These are phyloP conservation scores for Lampris megalopsis DNA, from an alignment of 2,113 vertebrate genomes.

Conservation along the genomic window DNA sequence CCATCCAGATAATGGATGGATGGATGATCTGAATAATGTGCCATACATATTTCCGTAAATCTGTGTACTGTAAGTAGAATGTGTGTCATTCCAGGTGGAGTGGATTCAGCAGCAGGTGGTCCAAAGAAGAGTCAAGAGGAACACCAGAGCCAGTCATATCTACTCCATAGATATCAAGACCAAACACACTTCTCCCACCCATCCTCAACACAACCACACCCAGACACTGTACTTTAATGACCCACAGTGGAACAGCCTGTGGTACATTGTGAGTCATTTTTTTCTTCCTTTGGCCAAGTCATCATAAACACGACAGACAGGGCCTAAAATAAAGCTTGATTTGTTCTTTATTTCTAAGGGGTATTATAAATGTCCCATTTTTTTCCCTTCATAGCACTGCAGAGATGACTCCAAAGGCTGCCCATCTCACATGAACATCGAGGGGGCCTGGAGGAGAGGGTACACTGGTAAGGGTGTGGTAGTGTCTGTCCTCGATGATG, in stretches of 20 bases:
- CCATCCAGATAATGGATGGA: background rate
- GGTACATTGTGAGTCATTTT: slow-evolving; percentile 90
- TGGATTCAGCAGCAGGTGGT: slow-evolving; percentile 96
- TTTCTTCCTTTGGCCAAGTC: slow-evolving; percentile 12
- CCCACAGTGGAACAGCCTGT: slow-evolving; percentile 90
- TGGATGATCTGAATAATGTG: slow-evolving; percentile 1
- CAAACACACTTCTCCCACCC: slow-evolving; percentile 10
- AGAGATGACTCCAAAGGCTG: slow-evolving; percentile 82
- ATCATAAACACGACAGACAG: slow-evolving; percentile 46
- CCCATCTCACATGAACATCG: slow-evolving; percentile 92
- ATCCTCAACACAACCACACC: slow-evolving; percentile 37
- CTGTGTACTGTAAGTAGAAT: background rate
- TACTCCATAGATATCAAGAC: slow-evolving; percentile 29
- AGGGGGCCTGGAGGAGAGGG: slow-evolving; percentile 92
- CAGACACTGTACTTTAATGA: slow-evolving; percentile 86
- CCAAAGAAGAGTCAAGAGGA: slow-evolving; percentile 88
- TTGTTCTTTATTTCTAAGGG: slow-evolving; percentile 37
- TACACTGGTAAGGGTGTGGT: slow-evolving; percentile 95
- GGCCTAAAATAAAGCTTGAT: slow-evolving; percentile 49
- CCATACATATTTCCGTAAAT: background rate
- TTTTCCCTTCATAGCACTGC: slow-evolving; percentile 85
- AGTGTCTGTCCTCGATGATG: slow-evolving; percentile 94
- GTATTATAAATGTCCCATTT: slow-evolving; percentile 30
- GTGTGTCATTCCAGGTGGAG: slow-evolving; percentile 86
- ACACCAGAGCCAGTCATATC: slow-evolving; percentile 76